Evolutionary conservation across 2,888 invertebrate genomes (phyloP).

Genomic region (Metalampra italica): DNA sequence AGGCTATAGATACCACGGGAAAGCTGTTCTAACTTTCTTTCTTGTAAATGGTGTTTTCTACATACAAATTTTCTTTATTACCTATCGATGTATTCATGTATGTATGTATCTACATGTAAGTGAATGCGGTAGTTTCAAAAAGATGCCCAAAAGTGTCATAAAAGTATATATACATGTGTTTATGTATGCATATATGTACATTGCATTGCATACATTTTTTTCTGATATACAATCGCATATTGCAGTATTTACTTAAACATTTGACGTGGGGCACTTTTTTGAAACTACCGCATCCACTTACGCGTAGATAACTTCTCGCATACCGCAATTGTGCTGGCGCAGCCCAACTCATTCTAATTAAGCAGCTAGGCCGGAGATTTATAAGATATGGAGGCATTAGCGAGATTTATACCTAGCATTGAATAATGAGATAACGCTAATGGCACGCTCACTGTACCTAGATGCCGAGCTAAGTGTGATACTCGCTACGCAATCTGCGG

Average conservation of each 20-base stretch:
- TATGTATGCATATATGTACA: too few species aligned
- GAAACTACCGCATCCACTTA: constrained; percentile 18
- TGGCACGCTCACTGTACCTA: constrained; percentile 38
- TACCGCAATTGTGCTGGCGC: constrained; percentile 19
- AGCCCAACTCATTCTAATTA: constrained; percentile 63
- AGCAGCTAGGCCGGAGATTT: constrained; percentile 62
- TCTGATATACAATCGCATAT: too few species aligned
- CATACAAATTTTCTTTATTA: too few species aligned
- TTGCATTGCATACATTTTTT: too few species aligned
- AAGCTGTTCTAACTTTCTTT: too few species aligned
- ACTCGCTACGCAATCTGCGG: constrained; percentile 10
- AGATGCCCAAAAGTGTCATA: too few species aligned
- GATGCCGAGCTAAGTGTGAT: constrained; percentile 22
- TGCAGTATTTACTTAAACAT: background rate
- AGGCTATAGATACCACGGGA: too few species aligned
- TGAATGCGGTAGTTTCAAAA: constrained; percentile 18
- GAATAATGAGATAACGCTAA: constrained; percentile 71
- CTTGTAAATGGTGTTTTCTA: too few species aligned
- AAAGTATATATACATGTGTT: too few species aligned
- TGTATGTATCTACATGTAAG: constrained; percentile 11
- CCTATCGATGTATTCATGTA: too few species aligned
- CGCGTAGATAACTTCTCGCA: constrained; percentile 15
- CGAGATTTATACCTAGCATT: constrained; percentile 67
- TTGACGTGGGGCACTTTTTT: background rate
- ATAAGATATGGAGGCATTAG: constrained; percentile 74